Base-by-base conservation (phyloP, 2,113 vertebrate species). In the Hippopotamus amphibius region DNA sequence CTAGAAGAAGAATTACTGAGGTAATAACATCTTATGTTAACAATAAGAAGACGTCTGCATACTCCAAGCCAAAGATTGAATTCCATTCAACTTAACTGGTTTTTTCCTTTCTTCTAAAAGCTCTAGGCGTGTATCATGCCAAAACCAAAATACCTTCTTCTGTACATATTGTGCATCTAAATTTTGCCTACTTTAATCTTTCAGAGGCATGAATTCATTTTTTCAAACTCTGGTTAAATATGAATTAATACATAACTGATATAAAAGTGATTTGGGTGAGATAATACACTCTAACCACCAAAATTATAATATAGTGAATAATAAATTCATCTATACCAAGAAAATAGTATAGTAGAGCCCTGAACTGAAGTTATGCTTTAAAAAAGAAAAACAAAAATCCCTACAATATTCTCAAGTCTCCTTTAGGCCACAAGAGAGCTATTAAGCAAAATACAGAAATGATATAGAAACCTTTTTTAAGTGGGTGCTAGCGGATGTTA, bases 401-500 rank as follows among this genome's bases (percentile, higher is more conserved):
- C 53, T 57, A 81, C 28, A 92, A 37, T n/a, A 94, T 77, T 26
- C 59, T 46, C 61, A 61, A 93, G 26, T 95, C 76, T 93, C 68
- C 37, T 80, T 69, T 46, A 69, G 50, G 26, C 41, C 92, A 96
- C 93, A 93, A 95, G 41, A 43, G 9, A 82, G 46, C 53, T 96
- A 89, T 85, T 82, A 96, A 85, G 88, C 43, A 92, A 89, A 97
- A 69, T 50, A 93, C 59, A 90, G 79, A 83, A 95, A 93, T 0
- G 8, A 96, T 4, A 68, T 16, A 90, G 69, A 94, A 97, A 85
- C 6, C 41, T 88, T 96, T 94, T 80, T 72, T 95, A 76, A 96
- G 93, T 93, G 81, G 71, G 95, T 93, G 93, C 83, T 87, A 88
- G 85, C 82, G 96, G 43, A 97, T 94, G 82, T 95, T 96, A 91